phyloP scores from a whole-genome alignment of 2,888 invertebrate species.

The Tiphia femorata region DNA sequence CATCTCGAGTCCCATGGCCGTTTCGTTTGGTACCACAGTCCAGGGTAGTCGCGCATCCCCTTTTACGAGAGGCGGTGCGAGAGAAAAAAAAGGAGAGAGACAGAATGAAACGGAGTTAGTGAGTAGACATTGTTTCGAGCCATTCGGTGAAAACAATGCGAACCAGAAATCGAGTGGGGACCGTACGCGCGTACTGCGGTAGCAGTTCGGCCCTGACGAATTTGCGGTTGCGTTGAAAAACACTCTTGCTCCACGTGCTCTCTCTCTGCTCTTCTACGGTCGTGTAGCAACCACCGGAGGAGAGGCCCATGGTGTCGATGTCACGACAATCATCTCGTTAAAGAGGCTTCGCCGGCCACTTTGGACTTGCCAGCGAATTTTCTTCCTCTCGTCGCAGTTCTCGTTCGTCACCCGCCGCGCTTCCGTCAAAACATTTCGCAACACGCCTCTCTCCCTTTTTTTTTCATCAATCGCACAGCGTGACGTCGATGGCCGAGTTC shows the following conservation, averaged over 20 bases:
- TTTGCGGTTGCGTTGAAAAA: conserved; percentile 31
- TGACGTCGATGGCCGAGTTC: no score
- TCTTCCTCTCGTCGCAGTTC: conserved; percentile 11
- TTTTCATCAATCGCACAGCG: no score
- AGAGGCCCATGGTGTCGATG: not conserved
- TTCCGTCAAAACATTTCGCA: conserved; percentile 1
- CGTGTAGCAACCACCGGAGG: not conserved
- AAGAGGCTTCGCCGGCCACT: conserved; percentile 38
- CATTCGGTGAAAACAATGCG: conserved; percentile 34
- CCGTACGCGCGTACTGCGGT: not conserved
- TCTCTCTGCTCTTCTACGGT: no score
- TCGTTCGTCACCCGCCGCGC: not conserved
- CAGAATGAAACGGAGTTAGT: conserved; percentile 13
- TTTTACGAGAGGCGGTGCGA: not conserved
- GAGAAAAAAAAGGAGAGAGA: not conserved
- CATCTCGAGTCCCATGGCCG: no score
- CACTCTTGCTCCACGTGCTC: conserved; percentile 14
- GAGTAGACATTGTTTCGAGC: conserved; percentile 44
- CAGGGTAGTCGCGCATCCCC: no score
- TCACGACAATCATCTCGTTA: conserved; percentile 38
- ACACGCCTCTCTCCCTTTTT: not conserved
- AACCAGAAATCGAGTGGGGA: conserved; percentile 30
- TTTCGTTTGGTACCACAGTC: not conserved
- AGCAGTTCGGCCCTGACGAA: no score
- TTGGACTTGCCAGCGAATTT: conserved; percentile 31